Evolutionary conservation across 2,797 vertebrate genomes (phyloP), one percentile per base, ranked within the genome.

Genomic region (Dromococcyx pavoninus): DNA sequence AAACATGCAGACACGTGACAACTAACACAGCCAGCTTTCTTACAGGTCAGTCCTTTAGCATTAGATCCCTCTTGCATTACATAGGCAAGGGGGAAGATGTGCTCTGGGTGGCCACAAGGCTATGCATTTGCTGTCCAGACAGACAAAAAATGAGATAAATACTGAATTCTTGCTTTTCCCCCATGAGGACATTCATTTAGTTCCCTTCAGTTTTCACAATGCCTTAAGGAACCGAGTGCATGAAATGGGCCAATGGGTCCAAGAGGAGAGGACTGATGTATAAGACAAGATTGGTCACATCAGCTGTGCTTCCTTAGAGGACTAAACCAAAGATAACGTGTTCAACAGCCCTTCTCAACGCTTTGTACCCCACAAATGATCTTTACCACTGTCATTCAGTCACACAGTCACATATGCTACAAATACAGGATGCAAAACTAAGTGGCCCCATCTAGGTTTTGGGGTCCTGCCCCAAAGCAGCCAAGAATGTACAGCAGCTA

Each of bases 61-160:
- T 75, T 41, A 57, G 19, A 53, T 13, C 24, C 37, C 46, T 89
- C 51, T 60, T 48, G 30, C 8, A 11, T 27, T 53, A 30, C 7
- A 23, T 0, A 41, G 25, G 22, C 7, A 13, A 87, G 6, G 21
- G 8, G 24, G 1, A 67, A 30, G 7, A 46, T 0, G 0, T 30
- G 43, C 23, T 46, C 23, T 4, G 32, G 17, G 28, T 25, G 5
- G 5, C 19, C 67, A n/a, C 17, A 64, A 92, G 25, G 25, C 13
- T 12, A 18, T 18, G 2, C 2, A 60, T 64, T 50, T 73, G 25
- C 51, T 80, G 30, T 48, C 65, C 35, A 79, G 35, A 4, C 69
- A 30, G 32, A 28, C 53, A 74, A 76, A 48, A 84, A 32, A 18
- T 0, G 0, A 66, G 10, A 39, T 33, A 19, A 56, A 32, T 33